These are phyloP conservation scores for Xanthorhoe spadicearia DNA, from an alignment of 2,888 invertebrate species.

Conservation along the genomic window DNA sequence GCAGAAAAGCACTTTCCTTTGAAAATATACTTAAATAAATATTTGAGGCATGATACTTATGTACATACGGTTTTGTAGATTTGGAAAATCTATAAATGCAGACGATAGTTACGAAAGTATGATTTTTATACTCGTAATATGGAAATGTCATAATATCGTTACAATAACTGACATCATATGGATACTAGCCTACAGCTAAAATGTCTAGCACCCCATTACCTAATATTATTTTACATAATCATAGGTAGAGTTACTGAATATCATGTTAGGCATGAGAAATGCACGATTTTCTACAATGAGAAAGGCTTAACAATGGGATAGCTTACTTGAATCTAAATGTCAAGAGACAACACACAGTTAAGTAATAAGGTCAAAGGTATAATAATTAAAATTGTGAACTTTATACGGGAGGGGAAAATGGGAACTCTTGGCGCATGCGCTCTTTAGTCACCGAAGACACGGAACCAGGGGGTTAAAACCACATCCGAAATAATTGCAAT, in stretches of 20 bases:
- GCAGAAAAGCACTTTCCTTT: conserved; percentile 5
- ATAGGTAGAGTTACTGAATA: not conserved
- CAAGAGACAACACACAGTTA: conserved; percentile 25
- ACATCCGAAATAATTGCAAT: conserved; percentile 42
- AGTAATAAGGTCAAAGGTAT: conserved; percentile 48
- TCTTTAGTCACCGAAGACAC: conserved; percentile 33
- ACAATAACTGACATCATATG: not conserved
- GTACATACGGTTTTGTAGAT: not conserved
- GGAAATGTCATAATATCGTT: not conserved
- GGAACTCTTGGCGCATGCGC: conserved; percentile 61
- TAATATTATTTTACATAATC: conserved; percentile 13
- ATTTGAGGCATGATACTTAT: not conserved
- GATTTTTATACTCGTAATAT: not conserved
- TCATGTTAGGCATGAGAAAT: not conserved
- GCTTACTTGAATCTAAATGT: conserved; percentile 27
- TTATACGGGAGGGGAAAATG: conserved; percentile 49
- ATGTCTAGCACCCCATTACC: conserved; percentile 3
- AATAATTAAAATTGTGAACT: conserved; percentile 48
- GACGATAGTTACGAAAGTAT: not conserved
- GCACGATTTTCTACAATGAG: conserved; percentile 11
- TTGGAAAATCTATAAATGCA: not conserved
- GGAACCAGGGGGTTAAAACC: conserved; percentile 38
- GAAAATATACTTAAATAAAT: not conserved
- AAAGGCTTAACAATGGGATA: not conserved
- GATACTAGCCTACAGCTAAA: conserved; percentile 10